Conservation (phyloP, 1,140 invertebrate species). For the Bacillus rossius region DNA sequence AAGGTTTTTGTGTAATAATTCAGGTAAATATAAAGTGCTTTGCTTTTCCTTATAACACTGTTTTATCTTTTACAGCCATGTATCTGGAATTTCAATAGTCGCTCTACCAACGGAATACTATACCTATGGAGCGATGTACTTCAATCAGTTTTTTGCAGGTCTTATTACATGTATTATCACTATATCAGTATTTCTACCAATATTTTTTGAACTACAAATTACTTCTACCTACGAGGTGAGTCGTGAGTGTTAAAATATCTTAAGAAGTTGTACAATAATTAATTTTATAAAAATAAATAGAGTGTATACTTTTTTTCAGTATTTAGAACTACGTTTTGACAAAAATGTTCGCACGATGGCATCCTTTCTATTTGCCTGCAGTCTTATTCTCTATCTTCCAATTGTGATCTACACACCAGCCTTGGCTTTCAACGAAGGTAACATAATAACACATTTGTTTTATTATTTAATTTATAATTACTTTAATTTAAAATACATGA, state of each 20-base stretch:
- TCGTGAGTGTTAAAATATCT: background rate
- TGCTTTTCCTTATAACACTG: background rate
- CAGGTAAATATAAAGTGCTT: too few relatives aligned
- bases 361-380: constrained; percentile 50
- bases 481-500: too few relatives aligned
- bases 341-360: constrained; percentile 52
- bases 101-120: constrained; percentile 90
- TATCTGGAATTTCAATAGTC: constrained; percentile 84
- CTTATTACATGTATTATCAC: constrained; percentile 54
- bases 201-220: background rate
- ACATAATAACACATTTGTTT: too few relatives aligned
- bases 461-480: too few relatives aligned
- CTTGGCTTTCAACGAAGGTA: constrained; percentile 38
- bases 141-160: constrained; percentile 52
- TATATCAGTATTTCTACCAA: constrained; percentile 34
- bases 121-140: constrained; percentile 74
- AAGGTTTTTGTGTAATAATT: too few relatives aligned
- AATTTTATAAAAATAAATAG: too few relatives aligned
- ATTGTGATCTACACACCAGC: constrained; percentile 40
- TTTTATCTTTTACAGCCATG: constrained; percentile 56
- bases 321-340: constrained; percentile 62
- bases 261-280: background rate
- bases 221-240: background rate
- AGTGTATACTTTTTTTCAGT: constrained; percentile 41
- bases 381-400: constrained; percentile 30